These are phyloP conservation scores for Varanus komodoensis DNA, from an alignment of 2,113 vertebrate genomes.

Conservation along the genomic window DNA sequence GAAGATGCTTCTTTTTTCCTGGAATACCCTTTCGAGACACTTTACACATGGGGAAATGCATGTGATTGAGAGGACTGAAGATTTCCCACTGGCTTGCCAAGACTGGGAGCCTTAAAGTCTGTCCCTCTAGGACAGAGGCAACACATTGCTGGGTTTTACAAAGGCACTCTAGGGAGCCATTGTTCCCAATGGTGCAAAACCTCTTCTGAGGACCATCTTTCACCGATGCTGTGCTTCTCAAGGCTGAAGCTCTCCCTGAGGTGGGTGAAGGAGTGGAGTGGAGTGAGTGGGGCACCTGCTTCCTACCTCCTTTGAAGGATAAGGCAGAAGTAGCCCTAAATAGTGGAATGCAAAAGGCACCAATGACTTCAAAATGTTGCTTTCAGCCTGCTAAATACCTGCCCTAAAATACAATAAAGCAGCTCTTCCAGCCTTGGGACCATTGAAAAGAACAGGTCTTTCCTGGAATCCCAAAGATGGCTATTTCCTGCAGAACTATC, in stretches of 20 bases:
- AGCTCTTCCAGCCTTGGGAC: neutral
- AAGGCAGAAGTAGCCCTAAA: neutral
- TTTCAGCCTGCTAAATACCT: neutral
- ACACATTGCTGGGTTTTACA: neutral
- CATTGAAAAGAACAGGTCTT: neutral
- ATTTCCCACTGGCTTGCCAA: neutral
- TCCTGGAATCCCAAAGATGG: neutral
- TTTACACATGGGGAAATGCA: neutral
- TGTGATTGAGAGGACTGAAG: neutral
- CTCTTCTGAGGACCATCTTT: neutral
- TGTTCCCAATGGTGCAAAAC: neutral
- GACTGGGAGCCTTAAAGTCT: neutral
- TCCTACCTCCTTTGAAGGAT: neutral
- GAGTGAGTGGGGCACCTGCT: neutral
- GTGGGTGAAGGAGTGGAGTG: neutral
- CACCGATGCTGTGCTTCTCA: neutral
- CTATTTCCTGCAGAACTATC: neutral
- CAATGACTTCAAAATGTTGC: neutral
- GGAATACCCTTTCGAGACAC: neutral
- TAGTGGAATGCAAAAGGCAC: neutral
- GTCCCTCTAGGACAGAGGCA: neutral
- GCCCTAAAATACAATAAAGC: neutral
- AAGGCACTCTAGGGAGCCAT: neutral
- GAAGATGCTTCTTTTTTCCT: too few relatives aligned
- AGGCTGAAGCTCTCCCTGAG: neutral